These are phyloP conservation scores for Tragelaphus strepsiceros DNA, from an alignment of 2,113 vertebrate genomes.

Conservation along the genomic window DNA sequence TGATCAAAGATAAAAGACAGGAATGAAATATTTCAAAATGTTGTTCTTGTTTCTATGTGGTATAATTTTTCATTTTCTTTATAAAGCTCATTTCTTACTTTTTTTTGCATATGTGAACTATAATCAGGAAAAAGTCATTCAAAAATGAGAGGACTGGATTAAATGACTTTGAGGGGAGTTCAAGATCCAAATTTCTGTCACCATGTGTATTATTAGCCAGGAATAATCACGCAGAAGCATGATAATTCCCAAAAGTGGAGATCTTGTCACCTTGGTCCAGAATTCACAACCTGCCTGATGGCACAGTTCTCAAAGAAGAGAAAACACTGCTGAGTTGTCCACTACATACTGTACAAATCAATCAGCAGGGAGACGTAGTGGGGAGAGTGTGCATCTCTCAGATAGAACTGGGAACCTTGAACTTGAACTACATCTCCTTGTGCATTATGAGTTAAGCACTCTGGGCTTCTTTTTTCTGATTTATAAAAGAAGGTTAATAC, in stretches of 20 bases:
- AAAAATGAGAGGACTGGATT: background rate
- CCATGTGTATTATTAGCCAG: background rate
- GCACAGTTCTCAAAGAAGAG: background rate
- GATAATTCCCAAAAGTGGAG: background rate
- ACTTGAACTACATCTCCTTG: background rate
- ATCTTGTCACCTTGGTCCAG: background rate
- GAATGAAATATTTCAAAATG: background rate
- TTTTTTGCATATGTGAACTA: background rate
- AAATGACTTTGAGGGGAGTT: background rate
- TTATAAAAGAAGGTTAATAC: background rate
- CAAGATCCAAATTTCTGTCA: background rate
- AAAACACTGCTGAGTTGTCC: background rate
- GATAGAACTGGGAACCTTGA: background rate
- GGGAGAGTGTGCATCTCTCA: background rate
- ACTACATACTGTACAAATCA: background rate
- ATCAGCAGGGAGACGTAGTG: background rate
- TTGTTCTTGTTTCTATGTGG: background rate
- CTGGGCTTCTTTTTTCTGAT: background rate
- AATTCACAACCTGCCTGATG: background rate
- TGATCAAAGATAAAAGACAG: background rate
- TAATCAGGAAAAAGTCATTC: background rate
- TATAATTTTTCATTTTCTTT: slow-evolving; percentile 19
- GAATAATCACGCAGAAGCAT: background rate
- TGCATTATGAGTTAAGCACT: background rate
- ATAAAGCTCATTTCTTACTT: background rate